phyloP scores from a whole-genome alignment of 2,113 vertebrate genomes.

The Oenanthe melanoleuca region DNA sequence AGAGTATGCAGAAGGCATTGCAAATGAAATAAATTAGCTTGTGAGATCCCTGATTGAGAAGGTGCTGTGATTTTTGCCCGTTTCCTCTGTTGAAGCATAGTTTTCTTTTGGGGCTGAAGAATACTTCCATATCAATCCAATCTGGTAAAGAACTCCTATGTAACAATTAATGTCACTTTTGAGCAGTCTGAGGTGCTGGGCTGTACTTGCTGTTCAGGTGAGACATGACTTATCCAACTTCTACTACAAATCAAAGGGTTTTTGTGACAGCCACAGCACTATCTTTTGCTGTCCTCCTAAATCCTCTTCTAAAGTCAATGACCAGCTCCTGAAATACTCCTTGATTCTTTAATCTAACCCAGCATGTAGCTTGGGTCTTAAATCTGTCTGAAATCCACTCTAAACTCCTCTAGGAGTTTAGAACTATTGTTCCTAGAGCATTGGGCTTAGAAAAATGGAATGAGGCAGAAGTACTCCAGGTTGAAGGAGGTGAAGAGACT shows the following conservation, averaged over 20 bases:
- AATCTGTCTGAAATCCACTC: background rate
- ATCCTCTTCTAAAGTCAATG: background rate
- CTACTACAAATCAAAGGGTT: background rate
- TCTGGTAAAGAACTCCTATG: background rate
- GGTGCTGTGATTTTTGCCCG: accelerated
- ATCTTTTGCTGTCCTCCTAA: background rate
- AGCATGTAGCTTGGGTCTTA: background rate
- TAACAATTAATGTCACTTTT: background rate
- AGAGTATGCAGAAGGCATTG: background rate
- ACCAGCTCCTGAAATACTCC: background rate
- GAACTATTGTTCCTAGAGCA: background rate
- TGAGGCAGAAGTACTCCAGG: background rate
- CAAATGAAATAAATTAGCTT: background rate
- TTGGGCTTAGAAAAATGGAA: background rate
- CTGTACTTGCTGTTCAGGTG: background rate
- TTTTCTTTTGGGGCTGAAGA: background rate
- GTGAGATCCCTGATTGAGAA: background rate
- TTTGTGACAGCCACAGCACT: background rate
- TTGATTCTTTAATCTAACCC: background rate
- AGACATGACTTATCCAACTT: background rate
- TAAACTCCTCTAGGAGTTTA: background rate
- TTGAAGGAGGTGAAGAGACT: background rate
- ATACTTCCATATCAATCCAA: background rate
- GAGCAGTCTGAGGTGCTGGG: background rate
- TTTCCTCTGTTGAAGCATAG: background rate